Base-by-base conservation (phyloP, 2,888 invertebrate genomes). In the Nomada hirtipes region DNA sequence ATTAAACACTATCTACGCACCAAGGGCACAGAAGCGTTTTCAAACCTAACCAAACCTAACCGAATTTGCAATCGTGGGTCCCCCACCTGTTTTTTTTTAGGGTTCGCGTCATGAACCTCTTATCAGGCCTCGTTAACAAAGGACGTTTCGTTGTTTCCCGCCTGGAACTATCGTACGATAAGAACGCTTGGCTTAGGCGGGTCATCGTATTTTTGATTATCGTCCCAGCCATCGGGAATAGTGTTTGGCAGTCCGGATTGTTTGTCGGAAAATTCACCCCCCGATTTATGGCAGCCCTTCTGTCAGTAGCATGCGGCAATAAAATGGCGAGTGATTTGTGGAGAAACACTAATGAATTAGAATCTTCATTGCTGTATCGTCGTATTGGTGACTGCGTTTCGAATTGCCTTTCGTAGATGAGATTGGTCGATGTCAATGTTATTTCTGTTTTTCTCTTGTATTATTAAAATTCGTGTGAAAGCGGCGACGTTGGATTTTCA, bases 71-170 rank as follows among this genome's bases (percentile, higher is more conserved):
- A 26, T 11, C n/a, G 13, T 13, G 9, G 29, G n/a, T 26, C 20
- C 11, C 9, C 13, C 52, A 36, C 36, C 36, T 36, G 4, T 36
- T 36, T 68, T 36, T 10, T 13, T 42, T 23, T 36, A 26, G 20
- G 36, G 20, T 57, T 11, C 15, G 23, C n/a, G n/a, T 26, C 15
- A 53, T 36, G 44, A 60, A 42, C 13, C 64, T 59, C 70, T 80
- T 82, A 79, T 82, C 80, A 20, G 36, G 55, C 2, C 29, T 65
- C n/a, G 80, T 82, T 71, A 81, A 67, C 60, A 63, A 70, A 44
- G 70, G 52, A 64, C 63, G 20, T 63, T 44, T 42, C 18, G 44
- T 61, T 47, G 63, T 59, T 68, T 59, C 67, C 44, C 2, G 18
- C 29, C 10, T 55, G 29, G 44, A 68, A 50, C 57, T 42, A 15